Conservation (phyloP, 2,113 vertebrate species). For the rat (Rattus norvegicus) region DNA sequence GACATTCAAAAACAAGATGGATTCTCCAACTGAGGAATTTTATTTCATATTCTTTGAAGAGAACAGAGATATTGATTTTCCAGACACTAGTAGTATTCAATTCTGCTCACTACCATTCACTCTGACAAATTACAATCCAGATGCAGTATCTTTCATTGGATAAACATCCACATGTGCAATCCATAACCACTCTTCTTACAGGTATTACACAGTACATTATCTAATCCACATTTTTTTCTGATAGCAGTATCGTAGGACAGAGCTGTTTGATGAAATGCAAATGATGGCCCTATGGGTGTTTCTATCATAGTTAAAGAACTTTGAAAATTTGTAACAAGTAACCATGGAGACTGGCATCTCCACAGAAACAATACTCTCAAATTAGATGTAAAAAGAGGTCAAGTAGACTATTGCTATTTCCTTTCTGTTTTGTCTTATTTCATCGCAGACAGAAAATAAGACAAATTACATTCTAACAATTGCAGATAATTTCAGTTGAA, state of each 20-base stretch:
- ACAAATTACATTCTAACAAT: conserved; percentile 47
- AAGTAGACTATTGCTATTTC: conserved; percentile 21
- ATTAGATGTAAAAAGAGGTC: conserved; percentile 64
- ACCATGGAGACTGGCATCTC: conserved; percentile 71
- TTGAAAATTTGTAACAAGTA: conserved; percentile 49
- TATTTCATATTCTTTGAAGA: conserved; percentile 1
- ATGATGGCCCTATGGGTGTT: neutral
- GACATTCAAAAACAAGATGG: neutral
- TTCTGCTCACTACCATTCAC: neutral
- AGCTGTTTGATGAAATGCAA: conserved; percentile 49
- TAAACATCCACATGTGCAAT: neutral
- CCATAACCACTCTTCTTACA: neutral
- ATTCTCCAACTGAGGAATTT: neutral
- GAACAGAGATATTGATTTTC: neutral
- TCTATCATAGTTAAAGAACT: conserved; percentile 21
- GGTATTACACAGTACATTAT: neutral
- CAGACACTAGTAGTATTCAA: neutral
- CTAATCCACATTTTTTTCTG: neutral
- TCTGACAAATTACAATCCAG: conserved; percentile 23
- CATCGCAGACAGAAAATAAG: conserved; percentile 2
- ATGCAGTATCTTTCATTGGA: neutral
- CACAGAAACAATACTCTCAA: conserved; percentile 64
- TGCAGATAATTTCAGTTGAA: conserved; percentile 15
- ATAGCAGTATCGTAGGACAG: neutral
- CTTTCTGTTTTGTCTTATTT: conserved; percentile 49